Conservation (phyloP, 2,797 vertebrate genomes). For the Aldrovandia affinis region DNA sequence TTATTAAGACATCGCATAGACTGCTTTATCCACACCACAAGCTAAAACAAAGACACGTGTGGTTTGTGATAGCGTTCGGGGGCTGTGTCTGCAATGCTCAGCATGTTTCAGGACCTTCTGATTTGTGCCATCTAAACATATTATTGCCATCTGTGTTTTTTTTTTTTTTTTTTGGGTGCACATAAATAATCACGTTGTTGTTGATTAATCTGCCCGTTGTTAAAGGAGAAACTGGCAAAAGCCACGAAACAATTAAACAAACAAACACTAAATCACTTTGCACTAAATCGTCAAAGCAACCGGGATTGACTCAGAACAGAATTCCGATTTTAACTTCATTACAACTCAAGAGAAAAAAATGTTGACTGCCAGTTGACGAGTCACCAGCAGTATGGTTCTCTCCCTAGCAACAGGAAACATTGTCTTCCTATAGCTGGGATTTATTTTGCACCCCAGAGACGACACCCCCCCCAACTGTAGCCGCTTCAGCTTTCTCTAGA, state of each 20-base stretch:
- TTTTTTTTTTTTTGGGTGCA: slow-evolving; percentile 1
- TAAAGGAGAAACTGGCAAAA: slow-evolving; percentile 7
- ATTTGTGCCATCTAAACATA: slow-evolving; percentile 52
- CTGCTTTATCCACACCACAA: slow-evolving; percentile 41
- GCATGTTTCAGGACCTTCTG: slow-evolving; percentile 37
- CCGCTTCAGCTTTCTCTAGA: slow-evolving; percentile 60
- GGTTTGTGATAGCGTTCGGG: slow-evolving; percentile 43
- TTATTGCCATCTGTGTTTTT: too few relatives aligned
- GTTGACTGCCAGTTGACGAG: slow-evolving; percentile 52
- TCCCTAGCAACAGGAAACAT: slow-evolving; percentile 55
- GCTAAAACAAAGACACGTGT: slow-evolving; percentile 63
- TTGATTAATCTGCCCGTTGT: slow-evolving; percentile 39
- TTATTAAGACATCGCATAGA: neutral
- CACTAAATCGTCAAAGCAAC: neutral
- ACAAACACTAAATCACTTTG: slow-evolving; percentile 30
- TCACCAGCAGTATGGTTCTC: slow-evolving; percentile 46
- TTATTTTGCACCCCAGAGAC: slow-evolving; percentile 43
- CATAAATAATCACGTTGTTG: slow-evolving; percentile 38
- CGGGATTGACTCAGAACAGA: slow-evolving; percentile 8
- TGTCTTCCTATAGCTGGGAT: slow-evolving; percentile 43
- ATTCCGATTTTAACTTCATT: slow-evolving; percentile 26
- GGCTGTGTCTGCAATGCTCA: slow-evolving; percentile 44
- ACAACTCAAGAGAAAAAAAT: slow-evolving; percentile 45
- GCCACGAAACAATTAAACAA: slow-evolving; percentile 38
- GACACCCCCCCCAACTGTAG: slow-evolving; percentile 48